phyloP scores from a whole-genome alignment of 2,888 invertebrate genomes.

The Hyppa rectilinea region DNA sequence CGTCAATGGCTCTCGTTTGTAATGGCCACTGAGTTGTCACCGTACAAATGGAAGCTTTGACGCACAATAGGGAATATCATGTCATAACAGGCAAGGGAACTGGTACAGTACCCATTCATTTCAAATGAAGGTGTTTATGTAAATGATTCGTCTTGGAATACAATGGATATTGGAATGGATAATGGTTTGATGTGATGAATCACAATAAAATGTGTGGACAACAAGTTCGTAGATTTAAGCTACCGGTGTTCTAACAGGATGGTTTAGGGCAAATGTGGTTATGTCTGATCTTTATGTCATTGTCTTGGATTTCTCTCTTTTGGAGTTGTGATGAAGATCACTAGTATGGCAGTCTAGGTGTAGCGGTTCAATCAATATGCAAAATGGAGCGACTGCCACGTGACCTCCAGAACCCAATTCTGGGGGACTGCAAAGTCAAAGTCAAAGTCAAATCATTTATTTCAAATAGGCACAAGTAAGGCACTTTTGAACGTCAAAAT shows the following conservation, averaged over 20 bases:
- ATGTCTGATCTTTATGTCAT: not conserved
- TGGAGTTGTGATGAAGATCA: not conserved
- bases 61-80: too few species aligned
- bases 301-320: not conserved
- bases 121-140: not conserved
- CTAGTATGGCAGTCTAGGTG: not conserved
- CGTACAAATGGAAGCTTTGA: conserved; percentile 2
- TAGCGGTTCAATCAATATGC: conserved; percentile 23
- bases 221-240: not conserved
- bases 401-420: not conserved
- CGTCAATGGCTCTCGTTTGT: not conserved
- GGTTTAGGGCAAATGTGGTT: not conserved
- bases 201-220: not conserved
- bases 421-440: not conserved
- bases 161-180: too few species aligned
- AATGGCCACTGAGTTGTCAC: not conserved
- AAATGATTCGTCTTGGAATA: not conserved
- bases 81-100: too few species aligned
- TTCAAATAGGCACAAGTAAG: too few species aligned
- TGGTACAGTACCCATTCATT: not conserved
- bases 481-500: too few species aligned
- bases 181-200: not conserved
- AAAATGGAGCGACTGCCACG: not conserved
- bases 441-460: too few species aligned
- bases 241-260: not conserved